Evolutionary conservation across 2,888 invertebrate species (phyloP), one percentile per base, ranked within the genome.

Genomic region (Drosophila quinaria): DNA sequence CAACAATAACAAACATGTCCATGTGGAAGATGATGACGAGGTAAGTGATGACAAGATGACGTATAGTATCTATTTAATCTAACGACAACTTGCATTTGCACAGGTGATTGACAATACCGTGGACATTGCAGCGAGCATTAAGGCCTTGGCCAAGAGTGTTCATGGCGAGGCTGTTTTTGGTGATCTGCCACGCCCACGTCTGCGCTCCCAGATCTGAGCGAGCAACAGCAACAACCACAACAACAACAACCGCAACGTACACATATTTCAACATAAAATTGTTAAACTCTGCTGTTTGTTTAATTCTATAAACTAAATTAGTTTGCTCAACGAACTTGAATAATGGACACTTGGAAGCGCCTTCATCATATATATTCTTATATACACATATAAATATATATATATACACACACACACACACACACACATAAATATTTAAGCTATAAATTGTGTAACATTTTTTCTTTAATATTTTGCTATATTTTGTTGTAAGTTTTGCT

Each of bases 61-160:
- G 13, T 6, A 5, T n/a, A 25, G 1, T 1, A 31, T 2, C 8
- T 19, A 39, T 25, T 42, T 29, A 29, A 11, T 8, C 15, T 13
- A 2, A 41, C 9, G 0, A 8, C 9, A 0, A 8, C 4, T 17
- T 11, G 3, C 1, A 4, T 29, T n/a, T 17, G 6, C 2, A 29
- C 91, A 76, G 93, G 94, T 90, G 37, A 71, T 92, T 91, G 95
- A 95, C 89, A 95, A 95, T 87, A 95, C 96, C 33, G 94, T 95
- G 72, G 97, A 97, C 92, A 98, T 98, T 91, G 97, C 97, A 75
- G 97, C 97, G 46, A 97, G 97, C 91, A 98, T 98, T 91, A 96
- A 97, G 93, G 97, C 97, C n/a, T 93, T 98, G 87, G 97, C 98
- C 19, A 96, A 96, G 87, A 98, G 97, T 84, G 97, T 98, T 70